A percentile compares a stretch with the other conserved stretches of the same genome.
These are phyloP conservation scores for Argya squamiceps DNA, from an alignment of 2,797 vertebrate species.

Conservation along the genomic window DNA sequence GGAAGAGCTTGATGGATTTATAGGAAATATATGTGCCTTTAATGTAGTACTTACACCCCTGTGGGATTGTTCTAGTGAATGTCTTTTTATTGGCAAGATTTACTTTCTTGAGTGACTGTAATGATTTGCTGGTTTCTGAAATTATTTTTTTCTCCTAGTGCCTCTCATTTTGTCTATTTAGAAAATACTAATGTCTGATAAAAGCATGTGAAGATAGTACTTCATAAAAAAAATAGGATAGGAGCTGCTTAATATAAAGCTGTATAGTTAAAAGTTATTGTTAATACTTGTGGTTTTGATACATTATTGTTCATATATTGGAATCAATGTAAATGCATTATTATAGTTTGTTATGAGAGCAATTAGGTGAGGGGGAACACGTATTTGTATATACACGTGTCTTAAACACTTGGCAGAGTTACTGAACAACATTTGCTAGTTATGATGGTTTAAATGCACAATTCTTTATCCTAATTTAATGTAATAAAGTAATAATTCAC, in stretches of 20 bases:
- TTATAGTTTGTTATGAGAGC: background rate
- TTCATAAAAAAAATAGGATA: background rate
- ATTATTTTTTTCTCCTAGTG: background rate
- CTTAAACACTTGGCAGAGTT: background rate
- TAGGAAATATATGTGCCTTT: conserved; percentile 17
- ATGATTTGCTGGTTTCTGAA: background rate
- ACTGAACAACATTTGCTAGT: background rate
- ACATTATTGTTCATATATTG: background rate
- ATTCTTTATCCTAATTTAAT: background rate
- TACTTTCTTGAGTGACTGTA: background rate
- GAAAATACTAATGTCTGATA: background rate
- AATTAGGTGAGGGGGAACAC: background rate
- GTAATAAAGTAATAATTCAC: background rate
- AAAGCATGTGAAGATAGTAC: background rate
- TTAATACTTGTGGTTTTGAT: background rate
- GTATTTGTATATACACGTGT: background rate
- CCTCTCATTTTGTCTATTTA: background rate
- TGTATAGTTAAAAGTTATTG: background rate
- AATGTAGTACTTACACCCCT: background rate
- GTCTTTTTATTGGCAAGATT: conserved; percentile 8
- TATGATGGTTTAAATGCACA: background rate
- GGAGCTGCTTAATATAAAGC: background rate
- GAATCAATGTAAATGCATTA: background rate
- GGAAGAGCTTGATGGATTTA: background rate
- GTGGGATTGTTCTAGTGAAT: background rate